Percentiles rank a stretch among this genome's conserved stretches.
phyloP scores from a whole-genome alignment of 1,140 invertebrate species.

The Batillaria attramentaria region DNA sequence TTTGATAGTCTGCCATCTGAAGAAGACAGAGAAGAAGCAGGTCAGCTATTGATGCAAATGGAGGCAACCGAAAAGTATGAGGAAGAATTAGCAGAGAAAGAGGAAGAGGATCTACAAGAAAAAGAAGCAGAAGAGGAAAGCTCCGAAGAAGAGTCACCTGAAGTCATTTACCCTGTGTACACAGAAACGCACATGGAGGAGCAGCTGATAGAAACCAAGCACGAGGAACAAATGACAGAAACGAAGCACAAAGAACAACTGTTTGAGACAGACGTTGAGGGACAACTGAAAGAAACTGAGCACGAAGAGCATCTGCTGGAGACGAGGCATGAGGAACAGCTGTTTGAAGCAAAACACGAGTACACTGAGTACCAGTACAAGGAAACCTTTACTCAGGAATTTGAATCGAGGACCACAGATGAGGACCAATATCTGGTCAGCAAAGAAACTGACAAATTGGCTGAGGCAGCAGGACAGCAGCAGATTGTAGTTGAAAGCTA shows the following conservation, averaged over 20 bases:
- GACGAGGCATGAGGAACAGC: no score
- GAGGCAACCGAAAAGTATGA: constrained; percentile 32
- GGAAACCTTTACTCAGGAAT: no score
- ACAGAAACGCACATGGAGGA: background rate
- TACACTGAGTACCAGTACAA: background rate
- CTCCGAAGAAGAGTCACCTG: background rate
- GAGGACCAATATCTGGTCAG: no score
- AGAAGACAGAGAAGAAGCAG: constrained; percentile 26
- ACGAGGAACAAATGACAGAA: constrained; percentile 6
- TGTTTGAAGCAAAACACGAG: background rate
- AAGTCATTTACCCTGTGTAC: background rate
- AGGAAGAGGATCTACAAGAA: background rate
- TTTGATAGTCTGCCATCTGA: constrained; percentile 33
- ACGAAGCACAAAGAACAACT: constrained; percentile 28
- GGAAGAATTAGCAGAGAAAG: constrained; percentile 30
- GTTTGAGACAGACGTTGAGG: constrained; percentile 22
- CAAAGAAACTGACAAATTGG: no score
- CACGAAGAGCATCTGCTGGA: no score
- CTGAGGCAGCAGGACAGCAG: no score
- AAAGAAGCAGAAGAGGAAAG: background rate
- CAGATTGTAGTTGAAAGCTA: no score
- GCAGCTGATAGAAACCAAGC: constrained; percentile 19
- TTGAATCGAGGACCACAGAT: no score
- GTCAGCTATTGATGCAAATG: background rate
- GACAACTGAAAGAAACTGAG: no score